phyloP scores from a whole-genome alignment of 2,888 invertebrate genomes.

The Unio pictorum region DNA sequence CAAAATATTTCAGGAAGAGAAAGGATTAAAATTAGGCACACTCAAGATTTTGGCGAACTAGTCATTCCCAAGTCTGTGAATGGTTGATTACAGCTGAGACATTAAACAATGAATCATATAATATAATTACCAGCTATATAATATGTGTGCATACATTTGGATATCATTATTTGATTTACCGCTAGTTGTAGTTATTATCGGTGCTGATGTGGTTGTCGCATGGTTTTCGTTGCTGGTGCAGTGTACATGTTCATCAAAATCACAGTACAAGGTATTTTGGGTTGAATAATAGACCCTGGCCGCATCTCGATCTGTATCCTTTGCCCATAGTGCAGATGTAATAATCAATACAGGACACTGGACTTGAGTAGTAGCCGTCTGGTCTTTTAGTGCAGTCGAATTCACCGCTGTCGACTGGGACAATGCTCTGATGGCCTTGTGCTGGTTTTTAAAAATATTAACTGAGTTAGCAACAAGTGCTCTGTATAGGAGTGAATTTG shows the following conservation, averaged over 20 bases:
- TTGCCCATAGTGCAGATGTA: slow-evolving; percentile 39
- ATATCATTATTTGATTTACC: too few relatives aligned
- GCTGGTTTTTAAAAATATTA: not conserved
- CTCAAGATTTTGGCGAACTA: too few relatives aligned
- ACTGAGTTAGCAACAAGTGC: not conserved
- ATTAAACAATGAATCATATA: too few relatives aligned
- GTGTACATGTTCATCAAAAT: slow-evolving; percentile 45
- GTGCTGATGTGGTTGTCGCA: too few relatives aligned
- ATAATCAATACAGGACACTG: slow-evolving; percentile 32
- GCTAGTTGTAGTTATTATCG: too few relatives aligned
- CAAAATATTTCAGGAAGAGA: too few relatives aligned
- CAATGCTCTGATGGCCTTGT: slow-evolving; percentile 15
- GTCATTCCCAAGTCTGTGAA: too few relatives aligned
- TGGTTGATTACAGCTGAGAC: too few relatives aligned
- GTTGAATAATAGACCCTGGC: slow-evolving; percentile 38
- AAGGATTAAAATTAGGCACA: too few relatives aligned
- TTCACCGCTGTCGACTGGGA: slow-evolving; percentile 11
- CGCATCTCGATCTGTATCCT: slow-evolving; percentile 41
- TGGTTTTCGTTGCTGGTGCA: slow-evolving; percentile 11
- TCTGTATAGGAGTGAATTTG: too few relatives aligned
- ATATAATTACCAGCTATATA: too few relatives aligned
- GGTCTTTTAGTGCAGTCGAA: slow-evolving; percentile 17
- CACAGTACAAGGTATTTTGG: slow-evolving; percentile 41
- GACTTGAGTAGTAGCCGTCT: slow-evolving; percentile 39
- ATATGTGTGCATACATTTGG: too few relatives aligned